Percentiles rank a stretch among this genome's conserved stretches.
These are phyloP conservation scores for Lycaon pictus DNA, from an alignment of 2,113 vertebrate species.

Conservation along the genomic window DNA sequence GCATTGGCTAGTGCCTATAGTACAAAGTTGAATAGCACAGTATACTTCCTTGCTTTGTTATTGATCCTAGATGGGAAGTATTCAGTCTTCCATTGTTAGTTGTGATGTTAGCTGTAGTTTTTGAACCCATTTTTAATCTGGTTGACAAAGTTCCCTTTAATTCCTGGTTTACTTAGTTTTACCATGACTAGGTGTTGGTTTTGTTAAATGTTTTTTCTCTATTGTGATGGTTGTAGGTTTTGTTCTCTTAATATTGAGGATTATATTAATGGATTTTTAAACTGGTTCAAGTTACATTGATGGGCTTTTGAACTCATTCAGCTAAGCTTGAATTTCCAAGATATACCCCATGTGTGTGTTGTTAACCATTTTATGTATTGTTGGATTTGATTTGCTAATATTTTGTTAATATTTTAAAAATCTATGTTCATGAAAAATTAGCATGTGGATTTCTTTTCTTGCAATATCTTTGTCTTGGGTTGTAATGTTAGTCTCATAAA, in stretches of 20 bases:
- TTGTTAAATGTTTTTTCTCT: conserved; percentile 18
- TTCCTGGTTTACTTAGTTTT: conserved; percentile 48
- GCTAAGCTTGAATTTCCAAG: neutral
- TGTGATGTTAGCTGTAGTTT: neutral
- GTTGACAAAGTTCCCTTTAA: conserved; percentile 19
- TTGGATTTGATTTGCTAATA: conserved; percentile 3
- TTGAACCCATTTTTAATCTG: neutral
- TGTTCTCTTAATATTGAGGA: neutral
- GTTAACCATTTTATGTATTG: neutral
- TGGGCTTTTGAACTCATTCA: neutral
- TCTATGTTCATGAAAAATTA: neutral
- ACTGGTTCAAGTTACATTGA: neutral
- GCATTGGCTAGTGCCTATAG: neutral
- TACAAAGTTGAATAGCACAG: neutral
- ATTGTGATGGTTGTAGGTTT: neutral
- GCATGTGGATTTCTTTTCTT: neutral
- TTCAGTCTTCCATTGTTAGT: neutral
- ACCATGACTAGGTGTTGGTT: neutral
- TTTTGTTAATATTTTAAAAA: conserved; percentile 12
- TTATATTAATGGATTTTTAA: neutral
- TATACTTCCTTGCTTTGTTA: neutral
- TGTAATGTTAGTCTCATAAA: neutral
- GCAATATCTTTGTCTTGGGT: neutral
- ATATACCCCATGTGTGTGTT: conserved; percentile 5
- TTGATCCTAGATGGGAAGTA: neutral